Evolutionary conservation across 2,113 vertebrate genomes (phyloP), one percentile per base, ranked within the genome.

Genomic region (Haemorhous mexicanus): DNA sequence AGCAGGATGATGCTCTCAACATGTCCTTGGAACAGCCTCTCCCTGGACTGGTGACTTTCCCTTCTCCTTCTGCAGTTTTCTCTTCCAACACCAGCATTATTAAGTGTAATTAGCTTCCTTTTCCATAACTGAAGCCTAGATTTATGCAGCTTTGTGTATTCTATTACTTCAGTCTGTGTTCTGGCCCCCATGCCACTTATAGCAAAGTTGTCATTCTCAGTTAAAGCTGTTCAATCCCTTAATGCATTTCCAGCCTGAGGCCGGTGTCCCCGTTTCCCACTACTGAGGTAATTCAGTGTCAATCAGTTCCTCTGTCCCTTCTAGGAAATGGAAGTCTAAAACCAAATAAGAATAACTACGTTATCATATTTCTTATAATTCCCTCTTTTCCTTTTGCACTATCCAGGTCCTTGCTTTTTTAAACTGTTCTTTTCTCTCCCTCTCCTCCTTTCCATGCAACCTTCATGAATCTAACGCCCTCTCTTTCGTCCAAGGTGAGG

Each of bases 191-290:
- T 37, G 35, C 15, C 44, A 30, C 35, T 84, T 75, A 16, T 61
- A 28, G 28, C 52, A 89, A 56, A 21, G 21, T 0, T 78, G 64
- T 28, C n/a, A 78, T 87, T 87, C 37, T 37, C 52, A n/a, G 73
- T 63, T 59, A 63, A 62, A 90, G 19, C 35, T 64, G 27, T 56
- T 84, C 55, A 35, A 10, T 55, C 7, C 11, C 39, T 84, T 70
- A 81, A 58, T 7, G 8, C 12, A 5, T 39, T 59, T 46, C n/a
- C 77, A 44, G 15, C 39, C 56, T 32, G 14, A 63, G 23, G 27
- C 46, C 0, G 0, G 10, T 53, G 49, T 79, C 12, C 50, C 59
- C 33, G 13, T 46, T 86, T 62, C 22, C 24, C 0, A 0, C 32
- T 63, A 35, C 46, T 14, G 9, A 53, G 30, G 53, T 15, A 50